These are phyloP conservation scores for Pelodytes ibericus DNA, from an alignment of 2,797 vertebrate species.

Conservation along the genomic window DNA sequence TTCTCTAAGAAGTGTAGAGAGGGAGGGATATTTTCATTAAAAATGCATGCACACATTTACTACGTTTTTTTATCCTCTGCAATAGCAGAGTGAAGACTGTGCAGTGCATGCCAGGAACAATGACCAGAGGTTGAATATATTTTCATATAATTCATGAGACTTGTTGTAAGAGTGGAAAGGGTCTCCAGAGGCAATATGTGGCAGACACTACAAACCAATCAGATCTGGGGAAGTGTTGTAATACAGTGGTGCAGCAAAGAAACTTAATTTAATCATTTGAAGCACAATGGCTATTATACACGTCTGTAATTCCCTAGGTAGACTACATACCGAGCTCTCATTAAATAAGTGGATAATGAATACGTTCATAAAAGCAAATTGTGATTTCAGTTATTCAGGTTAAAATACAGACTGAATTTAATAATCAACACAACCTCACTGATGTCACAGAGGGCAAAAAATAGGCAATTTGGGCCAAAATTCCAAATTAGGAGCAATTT, in stretches of 20 bases:
- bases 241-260: neutral
- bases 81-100: conserved; percentile 6
- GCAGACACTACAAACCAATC: neutral
- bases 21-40: conserved; percentile 41
- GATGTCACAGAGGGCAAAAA: too few relatives aligned
- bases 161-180: neutral
- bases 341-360: too few relatives aligned
- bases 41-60: conserved; percentile 46
- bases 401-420: neutral
- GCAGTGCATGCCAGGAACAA: neutral
- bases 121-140: neutral
- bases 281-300: neutral
- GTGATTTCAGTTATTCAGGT: neutral
- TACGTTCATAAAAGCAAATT: too few relatives aligned
- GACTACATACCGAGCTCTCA: too few relatives aligned
- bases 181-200: neutral
- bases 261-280: neutral
- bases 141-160: neutral
- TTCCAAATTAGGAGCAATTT: too few relatives aligned
- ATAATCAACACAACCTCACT: too few relatives aligned
- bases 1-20: conserved; percentile 19
- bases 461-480: too few relatives aligned
- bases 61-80: conserved; percentile 23
- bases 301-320: too few relatives aligned
- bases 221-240: neutral